Percentiles rank a stretch among this genome's conserved stretches.
Evolutionary conservation across 2,113 vertebrate genomes (phyloP).

Genomic region (Stegostoma tigrinum): DNA sequence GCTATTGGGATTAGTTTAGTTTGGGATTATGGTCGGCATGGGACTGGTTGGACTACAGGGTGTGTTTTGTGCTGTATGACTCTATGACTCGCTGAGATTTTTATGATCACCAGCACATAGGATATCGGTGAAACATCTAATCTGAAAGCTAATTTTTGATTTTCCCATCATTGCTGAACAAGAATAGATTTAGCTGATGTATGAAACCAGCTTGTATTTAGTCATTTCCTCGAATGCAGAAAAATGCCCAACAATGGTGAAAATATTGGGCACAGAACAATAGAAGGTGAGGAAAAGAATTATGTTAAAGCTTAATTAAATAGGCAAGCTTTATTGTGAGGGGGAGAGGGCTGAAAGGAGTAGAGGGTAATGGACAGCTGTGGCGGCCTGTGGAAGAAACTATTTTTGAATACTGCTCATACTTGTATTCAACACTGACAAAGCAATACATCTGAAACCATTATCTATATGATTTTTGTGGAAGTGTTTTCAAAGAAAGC

Average conservation of each 20-base stretch:
- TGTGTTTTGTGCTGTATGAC: too few species aligned
- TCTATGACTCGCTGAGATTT: background rate
- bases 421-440: background rate
- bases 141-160: background rate
- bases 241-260: background rate
- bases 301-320: background rate
- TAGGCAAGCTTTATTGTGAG: background rate
- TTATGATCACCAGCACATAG: background rate
- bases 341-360: background rate
- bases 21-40: too few species aligned
- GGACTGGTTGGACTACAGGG: too few species aligned
- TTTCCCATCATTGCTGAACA: background rate
- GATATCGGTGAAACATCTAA: background rate
- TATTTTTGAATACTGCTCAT: background rate
- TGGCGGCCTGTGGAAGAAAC: background rate
- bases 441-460: background rate
- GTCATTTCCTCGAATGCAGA: background rate
- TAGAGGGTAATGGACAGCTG: background rate
- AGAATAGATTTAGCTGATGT: background rate
- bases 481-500: background rate
- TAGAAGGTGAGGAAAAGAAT: too few species aligned
- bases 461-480: background rate
- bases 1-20: too few species aligned
- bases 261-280: background rate
- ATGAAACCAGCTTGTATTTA: background rate